These are phyloP conservation scores for Clarias laeviceps DNA, from an alignment of 2,797 vertebrate species.

Conservation along the genomic window DNA sequence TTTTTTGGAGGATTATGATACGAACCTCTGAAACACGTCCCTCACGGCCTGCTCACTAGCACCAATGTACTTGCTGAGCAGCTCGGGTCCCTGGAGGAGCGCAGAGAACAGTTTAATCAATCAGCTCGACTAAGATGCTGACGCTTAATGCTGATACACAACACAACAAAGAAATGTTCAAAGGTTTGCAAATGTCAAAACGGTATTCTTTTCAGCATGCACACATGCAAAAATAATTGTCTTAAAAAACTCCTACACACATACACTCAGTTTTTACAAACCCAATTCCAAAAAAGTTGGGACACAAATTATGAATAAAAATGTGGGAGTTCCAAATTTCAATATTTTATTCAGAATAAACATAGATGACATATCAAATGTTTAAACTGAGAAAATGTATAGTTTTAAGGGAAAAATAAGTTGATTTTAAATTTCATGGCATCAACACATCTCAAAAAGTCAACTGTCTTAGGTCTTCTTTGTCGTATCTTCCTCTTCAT, in stretches of 20 bases:
- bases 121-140: neutral
- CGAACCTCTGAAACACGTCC: conserved; percentile 89
- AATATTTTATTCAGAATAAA: too few species aligned
- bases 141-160: neutral
- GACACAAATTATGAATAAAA: too few species aligned
- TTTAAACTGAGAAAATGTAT: too few species aligned
- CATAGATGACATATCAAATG: too few species aligned
- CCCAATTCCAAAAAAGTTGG: too few species aligned
- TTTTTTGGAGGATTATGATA: conserved; percentile 14
- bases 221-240: neutral
- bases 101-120: conserved; percentile 13
- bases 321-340: too few species aligned
- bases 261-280: neutral
- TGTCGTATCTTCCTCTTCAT: too few species aligned
- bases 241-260: neutral
- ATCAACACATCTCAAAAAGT: too few species aligned
- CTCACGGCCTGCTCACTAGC: conserved; percentile 94
- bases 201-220: neutral
- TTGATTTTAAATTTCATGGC: too few species aligned
- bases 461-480: too few species aligned
- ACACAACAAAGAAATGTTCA: neutral
- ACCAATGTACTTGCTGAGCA: conserved; percentile 97
- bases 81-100: conserved; percentile 86
- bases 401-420: too few species aligned
- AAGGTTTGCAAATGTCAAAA: neutral